phyloP scores from a whole-genome alignment of 1,140 invertebrate species.

The Solen grandis region DNA sequence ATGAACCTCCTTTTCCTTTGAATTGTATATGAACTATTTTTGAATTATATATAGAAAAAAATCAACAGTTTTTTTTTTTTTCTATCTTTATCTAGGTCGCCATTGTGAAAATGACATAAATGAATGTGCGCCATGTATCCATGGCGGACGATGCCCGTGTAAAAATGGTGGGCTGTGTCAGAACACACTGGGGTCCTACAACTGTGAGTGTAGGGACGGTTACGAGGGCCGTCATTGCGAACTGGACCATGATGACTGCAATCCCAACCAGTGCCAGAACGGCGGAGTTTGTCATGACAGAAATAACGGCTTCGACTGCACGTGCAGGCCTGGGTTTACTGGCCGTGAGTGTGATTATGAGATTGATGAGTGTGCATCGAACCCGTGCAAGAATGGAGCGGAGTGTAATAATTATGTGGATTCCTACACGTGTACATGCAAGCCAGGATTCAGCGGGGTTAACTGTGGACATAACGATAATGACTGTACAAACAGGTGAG shows the following conservation, averaged over 20 bases:
- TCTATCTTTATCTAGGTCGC: no score
- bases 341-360: slow-evolving; percentile 63
- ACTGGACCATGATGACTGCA: slow-evolving; percentile 63
- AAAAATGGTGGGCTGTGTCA: slow-evolving; percentile 64
- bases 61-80: no score
- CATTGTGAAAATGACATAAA: slow-evolving; percentile 62
- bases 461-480: slow-evolving; percentile 87
- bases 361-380: slow-evolving; percentile 60
- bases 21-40: no score
- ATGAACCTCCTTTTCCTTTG: no score
- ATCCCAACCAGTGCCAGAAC: slow-evolving; percentile 64
- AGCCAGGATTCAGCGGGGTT: slow-evolving; percentile 58
- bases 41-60: no score
- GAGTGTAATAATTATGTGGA: slow-evolving; percentile 75
- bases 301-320: slow-evolving; percentile 60
- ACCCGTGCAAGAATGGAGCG: slow-evolving; percentile 67
- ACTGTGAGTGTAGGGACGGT: slow-evolving; percentile 58
- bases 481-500: slow-evolving; percentile 91
- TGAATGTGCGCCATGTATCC: slow-evolving; percentile 58
- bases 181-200: slow-evolving; percentile 52
- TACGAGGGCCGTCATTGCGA: slow-evolving; percentile 64
- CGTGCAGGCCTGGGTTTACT: slow-evolving; percentile 61
- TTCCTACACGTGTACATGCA: slow-evolving; percentile 64
- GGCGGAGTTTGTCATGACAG: slow-evolving; percentile 57
- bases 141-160: slow-evolving; percentile 56